phyloP scores from a whole-genome alignment of 2,113 vertebrate genomes.

The Rhizomys pruinosus region DNA sequence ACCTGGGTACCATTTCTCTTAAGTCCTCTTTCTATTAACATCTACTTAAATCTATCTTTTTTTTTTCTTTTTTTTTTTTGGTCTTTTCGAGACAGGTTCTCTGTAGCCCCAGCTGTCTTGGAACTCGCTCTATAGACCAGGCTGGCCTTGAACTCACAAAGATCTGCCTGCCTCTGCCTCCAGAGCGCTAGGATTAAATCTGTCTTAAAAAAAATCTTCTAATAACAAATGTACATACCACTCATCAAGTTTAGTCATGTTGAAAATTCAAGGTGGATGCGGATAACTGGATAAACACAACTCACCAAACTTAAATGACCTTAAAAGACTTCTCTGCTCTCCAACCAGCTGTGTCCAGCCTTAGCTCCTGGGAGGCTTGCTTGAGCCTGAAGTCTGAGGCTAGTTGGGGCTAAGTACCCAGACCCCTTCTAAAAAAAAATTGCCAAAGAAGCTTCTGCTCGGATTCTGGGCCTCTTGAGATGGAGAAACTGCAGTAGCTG shows the following conservation, averaged over 20 bases:
- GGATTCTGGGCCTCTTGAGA: neutral
- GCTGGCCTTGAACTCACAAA: too few relatives aligned
- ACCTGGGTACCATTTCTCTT: neutral
- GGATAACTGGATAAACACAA: conserved; percentile 27
- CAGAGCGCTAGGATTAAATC: too few relatives aligned
- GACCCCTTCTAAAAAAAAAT: conserved; percentile 19
- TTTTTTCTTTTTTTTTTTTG: too few relatives aligned
- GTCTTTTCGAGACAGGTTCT: too few relatives aligned
- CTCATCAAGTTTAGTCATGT: conserved; percentile 32
- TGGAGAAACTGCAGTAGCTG: neutral
- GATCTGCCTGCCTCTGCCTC: too few relatives aligned
- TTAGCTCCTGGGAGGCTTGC: neutral
- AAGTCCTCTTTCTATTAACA: neutral
- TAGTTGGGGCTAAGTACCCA: neutral
- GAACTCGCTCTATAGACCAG: too few relatives aligned
- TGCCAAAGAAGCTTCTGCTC: conserved; percentile 10
- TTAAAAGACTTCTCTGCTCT: conserved; percentile 11
- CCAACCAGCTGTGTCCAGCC: neutral
- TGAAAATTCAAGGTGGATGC: conserved; percentile 11
- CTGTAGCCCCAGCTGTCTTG: too few relatives aligned
- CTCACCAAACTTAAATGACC: neutral
- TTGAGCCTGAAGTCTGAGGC: neutral
- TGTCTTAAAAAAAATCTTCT: too few relatives aligned
- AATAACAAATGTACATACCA: conserved; percentile 45
- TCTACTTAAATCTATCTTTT: neutral